A percentile compares a stretch with the other conserved stretches of the same genome.
phyloP scores from a whole-genome alignment of 2,888 invertebrate genomes.

The Plusia festucae region DNA sequence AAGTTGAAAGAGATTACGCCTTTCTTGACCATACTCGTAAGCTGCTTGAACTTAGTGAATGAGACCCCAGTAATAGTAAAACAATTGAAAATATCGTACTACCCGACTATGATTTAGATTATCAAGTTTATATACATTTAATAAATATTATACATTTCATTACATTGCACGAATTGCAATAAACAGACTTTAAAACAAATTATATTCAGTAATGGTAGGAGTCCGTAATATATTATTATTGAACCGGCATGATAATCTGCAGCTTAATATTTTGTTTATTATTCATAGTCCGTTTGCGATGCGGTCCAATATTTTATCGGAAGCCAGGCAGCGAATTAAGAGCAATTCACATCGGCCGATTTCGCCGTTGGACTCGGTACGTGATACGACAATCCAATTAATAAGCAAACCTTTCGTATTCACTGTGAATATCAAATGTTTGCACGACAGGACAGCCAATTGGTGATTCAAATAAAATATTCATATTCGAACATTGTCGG shows the following conservation, averaged over 20 bases:
- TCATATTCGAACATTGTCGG: conserved; percentile 79
- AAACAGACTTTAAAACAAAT: conserved; percentile 17
- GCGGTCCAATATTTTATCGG: conserved; percentile 77
- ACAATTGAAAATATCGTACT: background rate
- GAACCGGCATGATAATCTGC: conserved; percentile 39
- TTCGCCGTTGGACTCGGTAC: conserved; percentile 71
- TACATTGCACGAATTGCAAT: background rate
- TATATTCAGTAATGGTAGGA: conserved; percentile 21
- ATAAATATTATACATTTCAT: background rate
- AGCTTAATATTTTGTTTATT: conserved; percentile 72
- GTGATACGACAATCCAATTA: conserved; percentile 84
- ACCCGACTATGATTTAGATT: background rate
- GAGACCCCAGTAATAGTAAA: background rate
- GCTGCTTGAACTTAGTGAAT: too few relatives aligned
- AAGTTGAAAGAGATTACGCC: too few relatives aligned
- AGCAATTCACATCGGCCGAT: conserved; percentile 82
- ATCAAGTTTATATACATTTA: background rate
- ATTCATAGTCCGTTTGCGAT: conserved; percentile 72
- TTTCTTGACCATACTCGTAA: too few relatives aligned
- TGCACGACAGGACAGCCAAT: conserved; percentile 74
- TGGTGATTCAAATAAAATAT: conserved; percentile 84
- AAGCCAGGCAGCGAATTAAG: conserved; percentile 76
- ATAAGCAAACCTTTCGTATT: conserved; percentile 85
- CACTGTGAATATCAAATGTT: conserved; percentile 85
- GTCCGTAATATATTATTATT: conserved; percentile 52